Evolutionary conservation across 2,797 vertebrate genomes (phyloP).

Genomic region (Acanthiza pusilla): DNA sequence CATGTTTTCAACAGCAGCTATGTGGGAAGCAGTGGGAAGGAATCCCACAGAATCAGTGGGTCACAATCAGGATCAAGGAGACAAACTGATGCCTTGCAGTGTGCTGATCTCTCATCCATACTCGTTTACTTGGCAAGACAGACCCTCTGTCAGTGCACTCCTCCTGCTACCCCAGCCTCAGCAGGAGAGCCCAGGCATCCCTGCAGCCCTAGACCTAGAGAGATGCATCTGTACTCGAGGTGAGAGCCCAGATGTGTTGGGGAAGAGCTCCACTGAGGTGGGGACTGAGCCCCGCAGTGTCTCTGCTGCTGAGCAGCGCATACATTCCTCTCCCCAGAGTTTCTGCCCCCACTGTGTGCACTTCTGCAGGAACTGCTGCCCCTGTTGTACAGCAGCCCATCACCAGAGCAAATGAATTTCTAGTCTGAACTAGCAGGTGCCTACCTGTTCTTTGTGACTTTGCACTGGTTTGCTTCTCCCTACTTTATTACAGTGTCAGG

Average conservation of each 20-base stretch:
- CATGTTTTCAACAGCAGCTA: not conserved
- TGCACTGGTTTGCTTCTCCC: not conserved
- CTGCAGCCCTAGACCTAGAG: not conserved
- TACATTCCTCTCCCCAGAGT: not conserved
- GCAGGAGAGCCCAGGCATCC: not conserved
- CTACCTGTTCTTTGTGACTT: not conserved
- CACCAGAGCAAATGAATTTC: not conserved
- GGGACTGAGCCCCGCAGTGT: not conserved
- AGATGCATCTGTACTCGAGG: rapidly evolving
- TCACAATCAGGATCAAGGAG: rapidly evolving
- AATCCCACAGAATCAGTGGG: not conserved
- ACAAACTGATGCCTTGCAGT: rapidly evolving
- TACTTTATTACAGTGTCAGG: not conserved
- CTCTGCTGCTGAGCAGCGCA: not conserved
- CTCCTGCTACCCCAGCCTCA: not conserved
- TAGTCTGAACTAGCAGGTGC: not conserved
- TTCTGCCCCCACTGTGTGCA: not conserved
- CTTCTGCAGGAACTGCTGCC: not conserved
- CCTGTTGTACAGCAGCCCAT: not conserved
- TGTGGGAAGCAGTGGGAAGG: not conserved
- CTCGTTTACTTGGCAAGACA: not conserved
- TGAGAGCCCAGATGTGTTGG: not conserved
- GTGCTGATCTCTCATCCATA: not conserved
- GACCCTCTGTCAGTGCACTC: not conserved
- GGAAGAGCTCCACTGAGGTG: not conserved